phyloP scores from a whole-genome alignment of 2,113 vertebrate genomes.

The Oreochromis tanganicae region DNA sequence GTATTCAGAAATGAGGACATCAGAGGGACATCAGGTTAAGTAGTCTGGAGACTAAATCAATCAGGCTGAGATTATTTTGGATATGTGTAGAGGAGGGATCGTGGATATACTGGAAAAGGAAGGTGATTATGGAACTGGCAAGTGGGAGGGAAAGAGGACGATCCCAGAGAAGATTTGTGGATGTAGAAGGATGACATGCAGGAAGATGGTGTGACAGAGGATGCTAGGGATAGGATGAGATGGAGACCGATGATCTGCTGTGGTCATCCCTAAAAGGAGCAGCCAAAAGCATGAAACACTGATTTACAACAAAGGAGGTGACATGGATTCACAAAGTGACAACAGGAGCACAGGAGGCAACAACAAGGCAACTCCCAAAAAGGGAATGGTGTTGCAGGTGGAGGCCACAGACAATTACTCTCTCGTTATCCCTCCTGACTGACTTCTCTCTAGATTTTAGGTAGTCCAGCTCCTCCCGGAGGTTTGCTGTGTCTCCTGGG shows the following conservation, averaged over 20 bases:
- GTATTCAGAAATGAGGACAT: neutral
- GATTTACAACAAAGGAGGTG: too few species aligned
- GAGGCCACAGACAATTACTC: neutral
- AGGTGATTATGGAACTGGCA: neutral
- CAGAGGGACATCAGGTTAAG: neutral
- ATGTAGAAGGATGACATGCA: neutral
- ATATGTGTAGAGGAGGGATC: neutral
- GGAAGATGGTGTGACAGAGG: neutral
- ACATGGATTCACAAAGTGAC: neutral
- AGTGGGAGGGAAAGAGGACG: neutral
- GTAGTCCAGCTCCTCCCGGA: neutral
- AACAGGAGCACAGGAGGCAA: neutral
- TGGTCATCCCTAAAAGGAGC: neutral
- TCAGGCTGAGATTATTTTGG: neutral
- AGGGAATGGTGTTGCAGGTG: neutral
- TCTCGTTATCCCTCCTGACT: fast-evolving
- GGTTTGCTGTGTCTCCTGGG: neutral
- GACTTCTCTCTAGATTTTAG: neutral
- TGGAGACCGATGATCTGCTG: neutral
- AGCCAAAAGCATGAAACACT: neutral
- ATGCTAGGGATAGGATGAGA: neutral
- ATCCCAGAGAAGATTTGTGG: fast-evolving
- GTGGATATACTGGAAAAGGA: neutral
- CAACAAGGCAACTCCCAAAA: neutral
- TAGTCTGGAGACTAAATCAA: neutral